Evolutionary conservation across 2,888 invertebrate genomes (phyloP), one percentile per base, ranked within the genome.

Genomic region (Thelaira solivaga): DNA sequence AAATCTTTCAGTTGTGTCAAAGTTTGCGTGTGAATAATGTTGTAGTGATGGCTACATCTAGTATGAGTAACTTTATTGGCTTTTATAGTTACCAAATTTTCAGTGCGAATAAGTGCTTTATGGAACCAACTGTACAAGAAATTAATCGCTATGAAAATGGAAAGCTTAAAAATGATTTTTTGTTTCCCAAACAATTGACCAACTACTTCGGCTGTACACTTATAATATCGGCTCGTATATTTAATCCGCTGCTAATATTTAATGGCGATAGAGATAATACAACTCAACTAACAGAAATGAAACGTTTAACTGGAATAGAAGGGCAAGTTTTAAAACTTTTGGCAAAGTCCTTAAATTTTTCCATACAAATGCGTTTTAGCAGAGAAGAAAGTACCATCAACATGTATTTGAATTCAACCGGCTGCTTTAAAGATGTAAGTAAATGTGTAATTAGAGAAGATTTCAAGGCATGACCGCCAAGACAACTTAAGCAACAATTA

Each of bases 281-380:
- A 10, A 26, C 64, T 1, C 75, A 72, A 3, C 77, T 83, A 6
- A 62, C 76, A 4, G 68, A 83, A 10, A 57, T 43, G 10, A 55
- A 71, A 22, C 83, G 83, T 0, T 78, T 86, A 0, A 64, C 53
- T 0, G 88, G 88, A 1, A 81, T 87, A 29, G 88, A 88, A 39
- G 87, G 86, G 0, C 82, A 83, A 22, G 57, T 87, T 6, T 68
- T 88, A 1, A 83, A 82, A 29, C 3, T 79, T 5, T 47, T 87
- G 49, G 82, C 87, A 4, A 61, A 51, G 5, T 49, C 76, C 0
- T 39, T 87, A 11, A 80, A 82, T 11, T 86, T 88, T 51, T 82
- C 80, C 0, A 81, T 87, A 0, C 10, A 75, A 0, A 59, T 87
- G 34, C 11, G 80, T 8, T 81, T 83, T 26, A 81, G 83, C 0